phyloP scores from a whole-genome alignment of 2,888 invertebrate species.

The Nemotelus pantherinus region DNA sequence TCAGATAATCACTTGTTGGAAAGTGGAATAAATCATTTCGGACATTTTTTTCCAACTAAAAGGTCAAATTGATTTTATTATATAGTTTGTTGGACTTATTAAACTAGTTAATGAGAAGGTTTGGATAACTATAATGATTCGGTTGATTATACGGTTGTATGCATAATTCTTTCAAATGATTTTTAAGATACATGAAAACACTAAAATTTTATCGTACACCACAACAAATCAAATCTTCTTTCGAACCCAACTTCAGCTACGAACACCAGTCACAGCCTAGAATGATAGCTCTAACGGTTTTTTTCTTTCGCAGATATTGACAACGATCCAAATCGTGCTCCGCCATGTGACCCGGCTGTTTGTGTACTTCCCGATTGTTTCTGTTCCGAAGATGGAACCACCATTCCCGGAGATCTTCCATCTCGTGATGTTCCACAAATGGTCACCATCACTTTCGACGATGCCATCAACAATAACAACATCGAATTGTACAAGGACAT shows the following conservation, averaged over 20 bases:
- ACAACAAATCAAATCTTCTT: too few relatives aligned
- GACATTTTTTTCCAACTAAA: too few relatives aligned
- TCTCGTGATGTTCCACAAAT: conserved; percentile 90
- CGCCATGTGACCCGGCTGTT: conserved; percentile 85
- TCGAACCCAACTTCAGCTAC: too few relatives aligned
- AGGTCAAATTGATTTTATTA: too few relatives aligned
- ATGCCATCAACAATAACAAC: conserved; percentile 95
- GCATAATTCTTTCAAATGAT: too few relatives aligned
- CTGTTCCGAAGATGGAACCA: conserved; percentile 92
- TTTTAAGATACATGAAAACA: too few relatives aligned
- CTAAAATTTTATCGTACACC: too few relatives aligned
- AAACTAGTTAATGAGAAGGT: too few relatives aligned
- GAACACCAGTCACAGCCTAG: too few relatives aligned
- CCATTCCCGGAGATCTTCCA: conserved; percentile 85
- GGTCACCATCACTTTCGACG: conserved; percentile 94
- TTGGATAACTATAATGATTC: too few relatives aligned
- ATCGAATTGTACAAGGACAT: conserved; percentile 93
- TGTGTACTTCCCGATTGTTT: conserved; percentile 92
- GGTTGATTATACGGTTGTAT: too few relatives aligned
- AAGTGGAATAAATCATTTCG: conserved; percentile 25
- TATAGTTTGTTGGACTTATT: too few relatives aligned
- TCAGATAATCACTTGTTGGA: conserved; percentile 2
- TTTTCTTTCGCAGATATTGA: conserved; percentile 78
- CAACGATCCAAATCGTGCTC: conserved; percentile 92
- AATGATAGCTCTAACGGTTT: background rate